Evolutionary conservation across 2,113 vertebrate species (phyloP).

Genomic region (Nothocercus julius): DNA sequence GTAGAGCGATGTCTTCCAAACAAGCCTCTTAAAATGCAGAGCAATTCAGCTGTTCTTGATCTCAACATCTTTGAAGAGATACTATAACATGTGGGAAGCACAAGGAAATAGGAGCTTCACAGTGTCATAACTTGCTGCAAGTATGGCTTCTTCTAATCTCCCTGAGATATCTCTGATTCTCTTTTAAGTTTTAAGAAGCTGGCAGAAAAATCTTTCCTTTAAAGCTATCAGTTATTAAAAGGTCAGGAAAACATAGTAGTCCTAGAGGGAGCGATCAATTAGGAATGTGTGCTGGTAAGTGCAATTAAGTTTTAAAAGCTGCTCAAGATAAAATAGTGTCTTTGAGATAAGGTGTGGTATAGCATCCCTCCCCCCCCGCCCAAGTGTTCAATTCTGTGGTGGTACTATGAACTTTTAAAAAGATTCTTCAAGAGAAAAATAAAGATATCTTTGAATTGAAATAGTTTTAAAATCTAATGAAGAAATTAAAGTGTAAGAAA

Average conservation of each 20-base stretch:
- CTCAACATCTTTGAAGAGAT: not conserved
- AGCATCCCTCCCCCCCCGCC: not conserved
- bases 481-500: not conserved
- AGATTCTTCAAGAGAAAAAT: not conserved
- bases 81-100: not conserved
- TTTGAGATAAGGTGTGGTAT: slow-evolving; percentile 31
- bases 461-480: not conserved
- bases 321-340: slow-evolving; percentile 19
- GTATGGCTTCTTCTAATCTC: not conserved
- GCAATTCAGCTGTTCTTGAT: not conserved
- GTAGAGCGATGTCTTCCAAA: not conserved
- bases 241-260: slow-evolving; percentile 46
- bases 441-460: not conserved
- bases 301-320: slow-evolving; percentile 58
- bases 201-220: slow-evolving; percentile 6
- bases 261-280: slow-evolving; percentile 47
- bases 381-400: not conserved
- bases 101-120: not conserved
- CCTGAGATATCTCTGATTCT: not conserved
- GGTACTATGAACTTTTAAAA: slow-evolving; percentile 36
- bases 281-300: slow-evolving; percentile 13
- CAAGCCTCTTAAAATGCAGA: not conserved
- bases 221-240: slow-evolving; percentile 61
- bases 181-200: slow-evolving; percentile 25
- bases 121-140: accelerated